These are phyloP conservation scores for Linnaemya vulpina DNA, from an alignment of 2,888 invertebrate species.

Conservation along the genomic window DNA sequence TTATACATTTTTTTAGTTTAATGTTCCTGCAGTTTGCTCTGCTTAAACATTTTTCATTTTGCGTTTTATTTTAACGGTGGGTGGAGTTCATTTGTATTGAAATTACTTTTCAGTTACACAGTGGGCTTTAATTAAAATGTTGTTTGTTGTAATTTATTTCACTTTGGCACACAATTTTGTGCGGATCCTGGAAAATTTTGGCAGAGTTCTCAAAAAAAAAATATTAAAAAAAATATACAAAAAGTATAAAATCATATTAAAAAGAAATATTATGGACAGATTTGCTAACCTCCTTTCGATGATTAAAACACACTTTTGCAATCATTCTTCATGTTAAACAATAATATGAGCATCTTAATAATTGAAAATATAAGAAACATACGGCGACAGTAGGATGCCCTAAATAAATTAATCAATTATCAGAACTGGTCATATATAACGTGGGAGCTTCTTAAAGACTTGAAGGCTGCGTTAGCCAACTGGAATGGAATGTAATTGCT, in stretches of 20 bases:
- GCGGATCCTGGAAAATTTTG: slow-evolving; percentile 41
- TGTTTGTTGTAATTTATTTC: slow-evolving; percentile 71
- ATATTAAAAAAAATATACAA: not conserved
- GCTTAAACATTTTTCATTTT: slow-evolving; percentile 60
- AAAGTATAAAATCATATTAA: slow-evolving; percentile 20
- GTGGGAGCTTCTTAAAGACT: no score
- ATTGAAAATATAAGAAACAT: not conserved
- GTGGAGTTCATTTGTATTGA: slow-evolving; percentile 74
- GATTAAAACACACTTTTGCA: slow-evolving; percentile 51
- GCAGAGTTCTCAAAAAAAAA: not conserved
- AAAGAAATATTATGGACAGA: slow-evolving; percentile 31
- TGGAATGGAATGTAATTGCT: no score
- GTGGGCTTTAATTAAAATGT: slow-evolving; percentile 72
- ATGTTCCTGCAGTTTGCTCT: slow-evolving; percentile 58
- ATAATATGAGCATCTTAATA: slow-evolving; percentile 5
- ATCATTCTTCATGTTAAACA: slow-evolving; percentile 57
- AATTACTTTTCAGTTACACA: slow-evolving; percentile 73
- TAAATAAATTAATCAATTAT: slow-evolving; percentile 15
- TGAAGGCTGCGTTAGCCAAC: no score
- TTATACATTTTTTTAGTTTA: slow-evolving; percentile 57
- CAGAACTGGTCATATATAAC: not conserved
- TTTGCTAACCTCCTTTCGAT: slow-evolving; percentile 38
- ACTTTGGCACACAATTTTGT: slow-evolving; percentile 68
- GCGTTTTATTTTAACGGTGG: slow-evolving; percentile 69
- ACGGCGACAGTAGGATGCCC: slow-evolving; percentile 7